These are phyloP conservation scores for Amphiprion ocellaris DNA, from an alignment of 2,113 vertebrate species.

Conservation along the genomic window DNA sequence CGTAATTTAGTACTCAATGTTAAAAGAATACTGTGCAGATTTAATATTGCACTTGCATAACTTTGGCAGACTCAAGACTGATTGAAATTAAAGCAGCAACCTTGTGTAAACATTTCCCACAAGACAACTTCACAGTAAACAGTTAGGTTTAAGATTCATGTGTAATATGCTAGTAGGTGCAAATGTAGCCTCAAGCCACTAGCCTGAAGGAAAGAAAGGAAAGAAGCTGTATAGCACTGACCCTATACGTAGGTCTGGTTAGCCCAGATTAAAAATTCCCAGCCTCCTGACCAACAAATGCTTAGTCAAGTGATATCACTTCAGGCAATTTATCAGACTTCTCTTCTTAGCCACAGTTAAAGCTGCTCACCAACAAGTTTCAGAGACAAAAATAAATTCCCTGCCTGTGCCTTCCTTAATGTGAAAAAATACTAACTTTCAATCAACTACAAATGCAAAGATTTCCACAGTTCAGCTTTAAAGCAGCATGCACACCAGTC, in stretches of 20 bases:
- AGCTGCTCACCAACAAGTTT: neutral
- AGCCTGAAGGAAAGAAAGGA: neutral
- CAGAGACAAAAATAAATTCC: neutral
- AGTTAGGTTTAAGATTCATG: neutral
- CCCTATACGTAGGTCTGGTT: neutral
- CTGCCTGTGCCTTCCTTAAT: neutral
- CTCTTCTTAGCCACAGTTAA: neutral
- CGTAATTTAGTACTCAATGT: neutral
- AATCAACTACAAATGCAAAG: too few relatives aligned
- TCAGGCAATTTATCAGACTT: neutral
- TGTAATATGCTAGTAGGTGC: neutral
- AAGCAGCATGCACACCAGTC: too few relatives aligned
- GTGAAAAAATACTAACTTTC: neutral
- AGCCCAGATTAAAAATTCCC: neutral
- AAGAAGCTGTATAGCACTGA: too few relatives aligned
- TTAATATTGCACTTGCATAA: neutral
- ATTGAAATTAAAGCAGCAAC: neutral
- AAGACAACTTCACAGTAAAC: neutral
- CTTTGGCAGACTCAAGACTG: neutral
- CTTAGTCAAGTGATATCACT: neutral
- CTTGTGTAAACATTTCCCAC: neutral
- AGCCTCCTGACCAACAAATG: neutral
- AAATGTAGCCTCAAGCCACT: neutral
- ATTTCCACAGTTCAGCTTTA: too few relatives aligned
- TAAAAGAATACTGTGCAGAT: neutral